A percentile compares a stretch with the other conserved stretches of the same genome.
Conservation (phyloP, 2,888 invertebrate genomes). For the Marasmarcha lunaedactyla region DNA sequence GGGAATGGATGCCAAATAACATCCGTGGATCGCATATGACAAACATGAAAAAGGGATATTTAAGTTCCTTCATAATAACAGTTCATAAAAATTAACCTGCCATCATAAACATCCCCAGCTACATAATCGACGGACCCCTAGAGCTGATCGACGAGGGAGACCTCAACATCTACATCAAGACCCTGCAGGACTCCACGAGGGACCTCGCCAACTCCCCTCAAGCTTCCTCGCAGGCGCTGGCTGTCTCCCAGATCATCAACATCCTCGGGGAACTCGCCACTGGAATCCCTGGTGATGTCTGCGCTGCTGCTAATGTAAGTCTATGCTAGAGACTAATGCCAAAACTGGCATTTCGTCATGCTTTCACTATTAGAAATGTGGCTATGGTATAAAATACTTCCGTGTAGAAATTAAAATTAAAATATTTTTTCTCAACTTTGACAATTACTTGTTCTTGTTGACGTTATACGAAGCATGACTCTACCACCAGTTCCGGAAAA, state of each 20-base stretch:
- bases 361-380: not conserved
- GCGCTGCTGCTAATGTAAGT: constrained; percentile 36
- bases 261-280: constrained; percentile 24
- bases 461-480: too few relatives aligned
- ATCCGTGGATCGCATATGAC: too few relatives aligned
- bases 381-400: not conserved
- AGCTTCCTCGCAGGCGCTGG: constrained; percentile 23
- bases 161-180: constrained; percentile 23
- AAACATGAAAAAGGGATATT: too few relatives aligned
- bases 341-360: not conserved
- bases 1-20: too few relatives aligned
- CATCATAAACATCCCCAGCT: too few relatives aligned
- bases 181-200: constrained; percentile 19
- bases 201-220: constrained; percentile 25
- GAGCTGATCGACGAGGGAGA: constrained; percentile 28
- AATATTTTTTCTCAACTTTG: too few relatives aligned
- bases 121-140: not conserved
- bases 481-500: too few relatives aligned
- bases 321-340: not conserved
- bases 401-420: too few relatives aligned
- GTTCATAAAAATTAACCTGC: too few relatives aligned
- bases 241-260: constrained; percentile 25
- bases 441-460: too few relatives aligned
- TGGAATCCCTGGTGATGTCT: constrained; percentile 40
- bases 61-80: too few relatives aligned